Conservation (phyloP, 1,140 invertebrate genomes). For the Parapsyche elsis region DNA sequence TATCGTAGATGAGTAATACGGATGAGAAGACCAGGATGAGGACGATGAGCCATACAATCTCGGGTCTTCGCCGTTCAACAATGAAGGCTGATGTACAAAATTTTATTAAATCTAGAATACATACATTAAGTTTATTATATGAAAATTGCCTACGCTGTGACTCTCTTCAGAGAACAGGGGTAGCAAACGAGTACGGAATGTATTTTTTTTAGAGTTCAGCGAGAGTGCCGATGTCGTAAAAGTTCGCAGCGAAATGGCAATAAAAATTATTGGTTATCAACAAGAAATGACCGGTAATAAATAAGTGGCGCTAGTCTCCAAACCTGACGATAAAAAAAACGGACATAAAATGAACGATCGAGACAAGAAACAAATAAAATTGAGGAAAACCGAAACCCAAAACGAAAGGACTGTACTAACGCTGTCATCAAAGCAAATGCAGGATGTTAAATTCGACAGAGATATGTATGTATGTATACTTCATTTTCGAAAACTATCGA, state of each 20-base stretch:
- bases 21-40: too few species aligned
- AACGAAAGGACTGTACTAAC: background rate
- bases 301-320: slow-evolving; percentile 51
- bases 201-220: background rate
- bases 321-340: slow-evolving; percentile 48
- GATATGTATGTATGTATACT: too few species aligned
- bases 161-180: background rate
- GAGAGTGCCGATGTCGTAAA: slow-evolving; percentile 28
- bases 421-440: slow-evolving; percentile 23
- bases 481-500: background rate
- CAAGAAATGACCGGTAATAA: slow-evolving; percentile 51
- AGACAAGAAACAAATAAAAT: slow-evolving; percentile 47
- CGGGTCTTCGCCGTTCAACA: background rate
- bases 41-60: background rate
- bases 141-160: background rate
- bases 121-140: too few species aligned
- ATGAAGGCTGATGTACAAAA: too few species aligned
- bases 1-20: background rate
- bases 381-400: background rate
- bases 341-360: slow-evolving; percentile 48
- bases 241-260: slow-evolving; percentile 38
- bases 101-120: too few species aligned
- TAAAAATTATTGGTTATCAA: slow-evolving; percentile 52
- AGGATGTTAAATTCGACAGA: background rate
- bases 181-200: background rate